Conservation (phyloP, 2,888 invertebrate species). For the Drosophila colorata region DNA sequence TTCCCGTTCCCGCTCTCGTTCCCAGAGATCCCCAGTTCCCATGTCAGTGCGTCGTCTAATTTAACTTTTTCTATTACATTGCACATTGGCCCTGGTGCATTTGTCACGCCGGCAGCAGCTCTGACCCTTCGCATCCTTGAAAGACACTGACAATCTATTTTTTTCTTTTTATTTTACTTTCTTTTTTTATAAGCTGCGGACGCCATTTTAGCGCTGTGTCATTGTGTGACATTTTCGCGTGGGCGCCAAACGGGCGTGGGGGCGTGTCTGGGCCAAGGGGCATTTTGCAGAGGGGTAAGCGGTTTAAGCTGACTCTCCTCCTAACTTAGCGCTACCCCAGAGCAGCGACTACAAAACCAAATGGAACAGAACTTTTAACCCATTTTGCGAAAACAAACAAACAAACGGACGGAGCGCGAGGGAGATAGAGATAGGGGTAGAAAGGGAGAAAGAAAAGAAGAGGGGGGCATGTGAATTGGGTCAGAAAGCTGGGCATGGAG, state of each 20-base stretch:
- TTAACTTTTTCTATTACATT: constrained; percentile 80
- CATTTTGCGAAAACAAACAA: constrained; percentile 67
- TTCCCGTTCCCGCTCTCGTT: neutral
- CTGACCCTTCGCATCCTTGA: constrained; percentile 63
- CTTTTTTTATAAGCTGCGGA: constrained; percentile 30
- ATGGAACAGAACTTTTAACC: constrained; percentile 64
- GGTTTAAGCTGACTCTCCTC: constrained; percentile 49
- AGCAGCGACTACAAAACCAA: constrained; percentile 40
- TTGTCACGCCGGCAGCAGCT: constrained; percentile 60
- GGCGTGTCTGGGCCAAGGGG: constrained; percentile 1
- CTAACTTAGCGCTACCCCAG: constrained; percentile 51
- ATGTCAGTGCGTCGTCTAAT: constrained; percentile 73
- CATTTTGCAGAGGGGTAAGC: constrained; percentile 4
- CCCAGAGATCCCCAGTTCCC: constrained; percentile 32
- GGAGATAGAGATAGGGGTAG: neutral
- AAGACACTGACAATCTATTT: constrained; percentile 58
- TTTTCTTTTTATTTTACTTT: constrained; percentile 14
- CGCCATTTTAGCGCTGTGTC: constrained; percentile 74
- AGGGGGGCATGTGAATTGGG: constrained; percentile 54
- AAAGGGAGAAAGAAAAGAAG: neutral
- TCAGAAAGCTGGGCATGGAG: constrained; percentile 50
- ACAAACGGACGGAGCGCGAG: constrained; percentile 13
- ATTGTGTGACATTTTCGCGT: constrained; percentile 74
- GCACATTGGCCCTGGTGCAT: constrained; percentile 70
- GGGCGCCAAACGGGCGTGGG: constrained; percentile 27